Evolutionary conservation across 2,888 invertebrate genomes (phyloP), one percentile per base, ranked within the genome.

Genomic region (Amiota minor): DNA sequence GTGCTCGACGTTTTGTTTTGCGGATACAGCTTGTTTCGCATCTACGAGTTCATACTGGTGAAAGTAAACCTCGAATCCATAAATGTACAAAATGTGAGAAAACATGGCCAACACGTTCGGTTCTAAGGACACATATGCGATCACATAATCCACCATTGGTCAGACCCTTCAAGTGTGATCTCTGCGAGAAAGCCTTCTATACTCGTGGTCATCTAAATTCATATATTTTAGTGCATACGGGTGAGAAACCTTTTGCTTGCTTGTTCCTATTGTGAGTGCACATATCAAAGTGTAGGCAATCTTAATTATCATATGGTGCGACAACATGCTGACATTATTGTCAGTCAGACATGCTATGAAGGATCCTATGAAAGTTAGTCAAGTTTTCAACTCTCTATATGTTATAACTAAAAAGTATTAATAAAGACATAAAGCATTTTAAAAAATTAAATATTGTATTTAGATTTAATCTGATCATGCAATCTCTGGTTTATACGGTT

Each of bases 171-270:
- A 84, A 86, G 56, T 87, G 87, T 70, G 77, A 81, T 75, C 77
- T 75, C 20, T 87, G 87, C 74, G 77, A 80, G 1, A 87, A 88
- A 75, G 75, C 86, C 1, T 88, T 87, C 75, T 88, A 86, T 70
- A 87, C 87, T 0, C 80, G 85, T 0, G 88, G 88, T 6, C 87
- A 87, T 70, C 76, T 89, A 3, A 84, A 65, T 50, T 84, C 88
- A 0, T 89, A 89, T 35, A 77, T 80, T 14, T 74, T 88, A 71
- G 88, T 86, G 14, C 89, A 89, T 72, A 89, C 87, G 6, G 89
- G 89, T 0, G 87, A 88, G 74, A 88, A 88, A 70, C 88, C 89
- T 9, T 88, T 81, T 18, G 73, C 74, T n/a, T n/a, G n/a, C n/a
- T 3, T 89, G 88, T 55, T 78, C 74, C 0, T 80, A 82, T 64